A percentile compares a stretch with the other conserved stretches of the same genome.
Conservation (phyloP, 2,113 vertebrate species). For the Stercorarius parasiticus region DNA sequence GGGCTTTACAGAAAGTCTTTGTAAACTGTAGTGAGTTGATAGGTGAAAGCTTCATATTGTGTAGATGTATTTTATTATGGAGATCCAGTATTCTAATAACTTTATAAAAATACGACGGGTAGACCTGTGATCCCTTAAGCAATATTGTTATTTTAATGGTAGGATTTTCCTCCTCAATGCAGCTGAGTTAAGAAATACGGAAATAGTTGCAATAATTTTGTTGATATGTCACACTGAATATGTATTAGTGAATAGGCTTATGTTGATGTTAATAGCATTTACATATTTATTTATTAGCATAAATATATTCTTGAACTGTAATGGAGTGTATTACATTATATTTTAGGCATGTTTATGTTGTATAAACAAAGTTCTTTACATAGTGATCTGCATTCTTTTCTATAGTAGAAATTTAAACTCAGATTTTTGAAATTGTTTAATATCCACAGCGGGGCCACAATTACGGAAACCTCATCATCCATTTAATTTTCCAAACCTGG, state of each 20-base stretch:
- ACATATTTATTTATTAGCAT: conserved; percentile 25
- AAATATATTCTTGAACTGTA: conserved; percentile 14
- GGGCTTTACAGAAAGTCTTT: not conserved
- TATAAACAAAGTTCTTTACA: not conserved
- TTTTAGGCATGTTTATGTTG: conserved; percentile 2
- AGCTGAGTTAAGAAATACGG: not conserved
- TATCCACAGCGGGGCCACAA: not conserved
- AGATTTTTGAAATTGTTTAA: not conserved
- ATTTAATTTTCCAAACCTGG: not conserved
- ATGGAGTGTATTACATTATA: not conserved
- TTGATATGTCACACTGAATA: not conserved
- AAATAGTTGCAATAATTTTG: conserved; percentile 5
- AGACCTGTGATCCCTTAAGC: not conserved
- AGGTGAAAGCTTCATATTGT: not conserved
- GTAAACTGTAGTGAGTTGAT: not conserved
- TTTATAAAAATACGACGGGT: not conserved
- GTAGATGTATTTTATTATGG: not conserved
- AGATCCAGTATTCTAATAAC: not conserved
- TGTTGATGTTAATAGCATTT: conserved; percentile 7
- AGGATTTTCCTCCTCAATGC: not conserved
- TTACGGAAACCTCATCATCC: not conserved
- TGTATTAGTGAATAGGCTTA: conserved; percentile 9
- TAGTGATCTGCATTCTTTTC: not conserved
- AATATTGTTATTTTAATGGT: not conserved
- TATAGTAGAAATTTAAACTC: not conserved